These are phyloP conservation scores for Rachycentron canadum DNA, from an alignment of 2,797 vertebrate genomes.

Conservation along the genomic window DNA sequence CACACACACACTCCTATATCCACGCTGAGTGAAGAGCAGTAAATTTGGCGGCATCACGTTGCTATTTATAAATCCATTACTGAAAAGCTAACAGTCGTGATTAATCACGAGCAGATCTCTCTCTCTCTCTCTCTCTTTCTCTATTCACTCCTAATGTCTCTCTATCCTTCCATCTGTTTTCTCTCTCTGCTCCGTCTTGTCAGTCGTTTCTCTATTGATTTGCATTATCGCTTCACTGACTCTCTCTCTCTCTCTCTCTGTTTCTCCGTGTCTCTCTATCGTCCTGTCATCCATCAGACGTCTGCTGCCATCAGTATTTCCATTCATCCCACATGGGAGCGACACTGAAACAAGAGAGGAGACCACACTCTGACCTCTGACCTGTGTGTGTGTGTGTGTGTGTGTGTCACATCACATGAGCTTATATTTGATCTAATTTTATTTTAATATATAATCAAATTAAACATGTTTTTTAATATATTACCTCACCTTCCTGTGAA, in stretches of 20 bases:
- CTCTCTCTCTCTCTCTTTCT: conserved; percentile 22
- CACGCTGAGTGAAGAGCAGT: conserved; percentile 48
- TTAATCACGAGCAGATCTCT: conserved; percentile 57
- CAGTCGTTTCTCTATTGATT: conserved; percentile 41
- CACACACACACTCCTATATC: conserved; percentile 13
- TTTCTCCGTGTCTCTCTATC: background rate
- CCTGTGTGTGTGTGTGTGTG: background rate
- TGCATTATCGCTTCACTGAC: conserved; percentile 18
- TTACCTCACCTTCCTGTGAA: background rate
- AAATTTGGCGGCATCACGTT: conserved; percentile 57
- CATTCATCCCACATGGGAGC: background rate
- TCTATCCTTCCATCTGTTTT: conserved; percentile 2
- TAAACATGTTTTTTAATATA: background rate
- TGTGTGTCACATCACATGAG: too few relatives aligned
- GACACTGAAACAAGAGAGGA: conserved; percentile 2
- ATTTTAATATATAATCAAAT: background rate
- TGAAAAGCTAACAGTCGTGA: conserved; percentile 63
- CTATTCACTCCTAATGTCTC: conserved; percentile 25
- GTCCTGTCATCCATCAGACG: conserved; percentile 22
- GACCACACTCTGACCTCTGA: background rate
- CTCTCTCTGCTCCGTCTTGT: conserved; percentile 8
- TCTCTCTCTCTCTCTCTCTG: conserved; percentile 3
- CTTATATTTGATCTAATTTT: background rate
- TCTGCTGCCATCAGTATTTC: conserved; percentile 47
- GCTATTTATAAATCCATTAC: conserved; percentile 78